A percentile compares a stretch with the other conserved stretches of the same genome.
Evolutionary conservation across 2,797 vertebrate genomes (phyloP).

Genomic region (Platyrinchus mystaceus): DNA sequence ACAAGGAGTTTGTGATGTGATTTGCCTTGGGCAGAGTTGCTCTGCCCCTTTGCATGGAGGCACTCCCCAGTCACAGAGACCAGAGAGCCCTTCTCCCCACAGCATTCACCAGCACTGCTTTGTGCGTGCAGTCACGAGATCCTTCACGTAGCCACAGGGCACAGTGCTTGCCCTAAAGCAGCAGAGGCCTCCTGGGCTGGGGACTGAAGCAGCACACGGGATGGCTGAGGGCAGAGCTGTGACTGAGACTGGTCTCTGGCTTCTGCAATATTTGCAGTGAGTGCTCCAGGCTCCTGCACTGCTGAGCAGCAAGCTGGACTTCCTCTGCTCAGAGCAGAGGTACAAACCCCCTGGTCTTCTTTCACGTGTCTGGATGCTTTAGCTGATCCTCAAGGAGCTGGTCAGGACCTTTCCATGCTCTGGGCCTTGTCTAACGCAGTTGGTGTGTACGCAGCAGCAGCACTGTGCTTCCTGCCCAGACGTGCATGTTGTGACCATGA

Average conservation of each 20-base stretch:
- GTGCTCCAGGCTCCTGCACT: not conserved
- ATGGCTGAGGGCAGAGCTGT: not conserved
- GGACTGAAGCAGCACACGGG: not conserved
- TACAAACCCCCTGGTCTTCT: not conserved
- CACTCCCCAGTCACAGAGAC: not conserved
- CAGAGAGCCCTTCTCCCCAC: not conserved
- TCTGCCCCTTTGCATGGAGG: not conserved
- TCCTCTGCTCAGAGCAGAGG: not conserved
- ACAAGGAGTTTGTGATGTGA: not conserved
- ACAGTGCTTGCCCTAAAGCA: not conserved
- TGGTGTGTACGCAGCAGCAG: not conserved
- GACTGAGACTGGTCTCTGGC: not conserved
- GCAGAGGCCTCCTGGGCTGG: not conserved
- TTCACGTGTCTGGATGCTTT: not conserved
- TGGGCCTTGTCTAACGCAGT: slow-evolving; percentile 73
- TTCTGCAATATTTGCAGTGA: not conserved
- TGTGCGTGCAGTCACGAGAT: not conserved
- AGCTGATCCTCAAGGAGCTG: not conserved
- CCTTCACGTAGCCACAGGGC: rapidly evolving
- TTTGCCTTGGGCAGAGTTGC: not conserved
- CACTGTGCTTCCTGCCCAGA: slow-evolving; percentile 19
- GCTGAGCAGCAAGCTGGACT: not conserved
- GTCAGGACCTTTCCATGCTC: not conserved
- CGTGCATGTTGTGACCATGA: slow-evolving; percentile 67
- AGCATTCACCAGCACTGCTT: not conserved